Percentiles rank a stretch among this genome's conserved stretches.
Conservation (phyloP, 2,888 invertebrate genomes). For the Willowsia nigromaculata region DNA sequence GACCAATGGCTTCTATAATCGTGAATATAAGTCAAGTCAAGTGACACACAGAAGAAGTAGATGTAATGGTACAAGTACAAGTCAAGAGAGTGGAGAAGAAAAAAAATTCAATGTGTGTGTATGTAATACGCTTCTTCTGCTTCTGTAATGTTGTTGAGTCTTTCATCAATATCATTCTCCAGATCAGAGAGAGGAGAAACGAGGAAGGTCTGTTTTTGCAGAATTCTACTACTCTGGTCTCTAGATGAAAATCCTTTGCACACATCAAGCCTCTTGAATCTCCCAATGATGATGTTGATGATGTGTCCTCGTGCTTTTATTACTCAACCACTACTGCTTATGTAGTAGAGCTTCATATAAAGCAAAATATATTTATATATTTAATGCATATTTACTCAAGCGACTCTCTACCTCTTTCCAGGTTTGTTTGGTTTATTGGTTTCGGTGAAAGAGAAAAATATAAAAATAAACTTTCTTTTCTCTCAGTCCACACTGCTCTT, state of each 20-base stretch:
- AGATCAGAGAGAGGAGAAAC: conserved; percentile 8
- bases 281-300: conserved; percentile 1
- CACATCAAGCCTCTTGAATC: conserved; percentile 6
- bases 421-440: conserved; percentile 25
- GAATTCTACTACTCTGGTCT: not conserved
- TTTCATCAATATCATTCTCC: conserved; percentile 63
- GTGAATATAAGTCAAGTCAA: conserved; percentile 66
- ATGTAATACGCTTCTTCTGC: not conserved
- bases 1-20: conserved; percentile 58
- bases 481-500: not conserved
- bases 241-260: conserved; percentile 43
- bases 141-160: conserved; percentile 24
- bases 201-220: conserved; percentile 2
- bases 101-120: conserved; percentile 24
- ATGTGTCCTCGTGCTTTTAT: conserved; percentile 24
- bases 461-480: conserved; percentile 1
- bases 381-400: conserved; percentile 17
- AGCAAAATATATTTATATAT: not conserved
- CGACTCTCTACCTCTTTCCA: not conserved
- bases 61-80: not conserved
- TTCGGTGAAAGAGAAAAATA: not conserved
- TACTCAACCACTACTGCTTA: not conserved
- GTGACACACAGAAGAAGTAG: conserved; percentile 35
- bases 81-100: not conserved
- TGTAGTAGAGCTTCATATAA: not conserved